phyloP scores from a whole-genome alignment of 2,888 invertebrate genomes.

The Aleiodes testaceus region DNA sequence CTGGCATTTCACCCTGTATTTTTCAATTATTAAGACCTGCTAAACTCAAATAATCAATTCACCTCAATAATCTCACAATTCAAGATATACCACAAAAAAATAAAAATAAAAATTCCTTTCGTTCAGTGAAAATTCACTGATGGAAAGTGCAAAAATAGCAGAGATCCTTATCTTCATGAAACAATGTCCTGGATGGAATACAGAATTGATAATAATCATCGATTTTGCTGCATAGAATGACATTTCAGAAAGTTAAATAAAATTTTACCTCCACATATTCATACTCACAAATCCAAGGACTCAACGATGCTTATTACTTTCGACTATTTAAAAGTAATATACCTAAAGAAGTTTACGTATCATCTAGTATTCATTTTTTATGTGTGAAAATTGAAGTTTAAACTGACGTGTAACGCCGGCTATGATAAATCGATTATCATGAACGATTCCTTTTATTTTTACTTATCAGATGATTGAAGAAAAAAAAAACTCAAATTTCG shows the following conservation, averaged over 20 bases:
- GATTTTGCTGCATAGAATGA: not conserved
- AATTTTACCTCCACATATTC: not conserved
- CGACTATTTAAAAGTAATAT: not conserved
- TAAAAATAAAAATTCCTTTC: too few species aligned
- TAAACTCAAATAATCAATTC: constrained; percentile 1
- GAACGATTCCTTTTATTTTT: not conserved
- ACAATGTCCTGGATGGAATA: not conserved
- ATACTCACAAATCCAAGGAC: constrained; percentile 3
- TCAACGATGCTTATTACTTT: not conserved
- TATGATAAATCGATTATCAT: constrained; percentile 48
- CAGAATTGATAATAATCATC: not conserved
- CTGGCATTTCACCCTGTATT: not conserved
- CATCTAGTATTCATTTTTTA: constrained; percentile 10
- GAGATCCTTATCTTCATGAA: not conserved
- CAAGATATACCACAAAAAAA: too few species aligned
- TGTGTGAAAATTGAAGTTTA: constrained; percentile 41
- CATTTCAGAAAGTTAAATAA: constrained; percentile 4
- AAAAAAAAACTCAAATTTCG: too few species aligned
- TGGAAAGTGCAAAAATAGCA: constrained; percentile 3
- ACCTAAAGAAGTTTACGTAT: too few species aligned
- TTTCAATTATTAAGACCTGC: constrained; percentile 2
- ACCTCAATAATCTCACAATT: too few species aligned
- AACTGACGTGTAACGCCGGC: constrained; percentile 52
- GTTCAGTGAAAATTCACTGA: too few species aligned
- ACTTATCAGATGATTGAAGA: too few species aligned